Evolutionary conservation across 2,113 vertebrate genomes (phyloP), one percentile per base, ranked within the genome.

Genomic region (Podiceps cristatus): DNA sequence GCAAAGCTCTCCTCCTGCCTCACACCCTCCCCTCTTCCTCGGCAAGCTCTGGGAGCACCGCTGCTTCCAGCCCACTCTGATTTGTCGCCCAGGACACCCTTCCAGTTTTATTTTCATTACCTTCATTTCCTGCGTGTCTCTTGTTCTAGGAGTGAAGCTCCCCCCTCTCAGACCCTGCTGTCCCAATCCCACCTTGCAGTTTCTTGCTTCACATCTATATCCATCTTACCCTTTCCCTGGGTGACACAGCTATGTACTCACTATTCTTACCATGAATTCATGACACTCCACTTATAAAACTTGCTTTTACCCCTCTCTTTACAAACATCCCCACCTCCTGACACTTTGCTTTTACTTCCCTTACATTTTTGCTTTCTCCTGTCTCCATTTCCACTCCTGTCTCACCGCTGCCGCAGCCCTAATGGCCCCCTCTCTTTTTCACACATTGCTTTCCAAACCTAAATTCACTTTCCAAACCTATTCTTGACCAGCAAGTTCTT

Each of bases 1-100:
- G 2, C 44, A 64, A 52, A 74, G 20, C 7, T 87, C 17, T 59
- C 37, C 53, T 74, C 27, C 19, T 31, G 37, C 42, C 81, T 81
- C 71, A 40, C 5, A 44, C 24, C 15, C 22, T 80, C 5, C 25
- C 44, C 23, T 76, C 56, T 28, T 53, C 40, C 52, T 11, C 3
- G 3, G 18, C 14, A 53, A 86, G 40, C 49, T 67, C 77, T 73
- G 37, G 56, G 18, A 74, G 13, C 35, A 77, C 14, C 28, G 76
- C 0, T 23, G 45, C 58, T 50, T 19, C 1, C 2, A 88, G 42
- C n/a, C n/a, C 25, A 37, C 20, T 8, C 5, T 19, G 15, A n/a
- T n/a, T 27, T 90, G 28, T 63, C 37, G 83, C 19, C 12, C 19
- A 42, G 31, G 27, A 49, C 59, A 75, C 14, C 18, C 71, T 73